Conservation (phyloP, 2,888 invertebrate species). For the Pterobdella sp. region DNA sequence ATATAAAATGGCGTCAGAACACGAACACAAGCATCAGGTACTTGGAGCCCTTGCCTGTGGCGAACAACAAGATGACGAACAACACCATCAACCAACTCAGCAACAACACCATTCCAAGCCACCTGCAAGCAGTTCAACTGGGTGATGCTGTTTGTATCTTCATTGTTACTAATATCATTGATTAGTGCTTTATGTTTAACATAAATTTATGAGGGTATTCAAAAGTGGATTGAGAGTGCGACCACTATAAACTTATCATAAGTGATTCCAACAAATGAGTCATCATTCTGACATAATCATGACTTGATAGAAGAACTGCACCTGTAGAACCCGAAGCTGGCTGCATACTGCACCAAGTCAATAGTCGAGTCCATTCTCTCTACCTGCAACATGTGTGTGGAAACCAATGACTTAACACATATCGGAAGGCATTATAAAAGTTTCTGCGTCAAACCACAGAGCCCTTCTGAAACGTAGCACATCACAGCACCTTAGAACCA, state of each 20-base stretch:
- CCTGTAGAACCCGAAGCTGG: slow-evolving; percentile 24
- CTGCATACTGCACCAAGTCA: slow-evolving; percentile 20
- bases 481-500: slow-evolving; percentile 10
- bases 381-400: neutral
- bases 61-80: slow-evolving; percentile 36
- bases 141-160: no score
- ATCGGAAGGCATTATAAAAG: no score
- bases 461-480: neutral
- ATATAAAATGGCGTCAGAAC: no score
- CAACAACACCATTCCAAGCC: slow-evolving; percentile 36
- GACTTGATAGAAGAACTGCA: neutral
- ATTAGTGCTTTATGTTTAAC: no score
- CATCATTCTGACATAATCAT: no score
- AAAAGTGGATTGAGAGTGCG: no score
- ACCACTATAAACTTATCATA: no score
- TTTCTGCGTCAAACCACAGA: neutral
- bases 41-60: slow-evolving; percentile 37
- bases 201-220: no score
- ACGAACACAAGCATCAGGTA: slow-evolving; percentile 37
- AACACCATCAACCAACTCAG: slow-evolving; percentile 37
- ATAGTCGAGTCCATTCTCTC: slow-evolving; percentile 24
- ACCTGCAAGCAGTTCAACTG: slow-evolving; percentile 34
- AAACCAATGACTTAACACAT: neutral
- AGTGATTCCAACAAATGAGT: no score
- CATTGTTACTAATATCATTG: no score